Evolutionary conservation across 1,140 invertebrate species (phyloP).

Genomic region (Nilaparvata lugens): DNA sequence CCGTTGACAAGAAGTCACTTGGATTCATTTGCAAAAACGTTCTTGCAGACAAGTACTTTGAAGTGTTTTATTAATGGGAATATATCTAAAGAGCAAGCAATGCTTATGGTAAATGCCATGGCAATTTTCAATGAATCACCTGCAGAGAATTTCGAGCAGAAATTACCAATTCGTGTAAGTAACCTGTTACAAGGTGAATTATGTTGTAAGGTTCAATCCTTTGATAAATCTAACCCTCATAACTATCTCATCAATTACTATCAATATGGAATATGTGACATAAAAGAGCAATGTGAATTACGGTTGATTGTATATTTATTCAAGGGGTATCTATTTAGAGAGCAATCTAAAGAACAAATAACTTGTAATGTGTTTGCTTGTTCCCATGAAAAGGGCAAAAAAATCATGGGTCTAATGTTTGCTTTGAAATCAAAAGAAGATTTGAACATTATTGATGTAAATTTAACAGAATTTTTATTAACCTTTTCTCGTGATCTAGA

Average conservation of each 20-base stretch:
- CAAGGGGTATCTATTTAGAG: too few relatives aligned
- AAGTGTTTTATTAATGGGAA: conserved; percentile 71
- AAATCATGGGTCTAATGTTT: too few relatives aligned
- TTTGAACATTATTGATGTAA: too few relatives aligned
- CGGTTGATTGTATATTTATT: too few relatives aligned
- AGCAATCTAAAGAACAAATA: too few relatives aligned
- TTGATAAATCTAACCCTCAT: conserved; percentile 67
- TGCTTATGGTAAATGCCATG: conserved; percentile 41
- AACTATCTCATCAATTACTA: conserved; percentile 84
- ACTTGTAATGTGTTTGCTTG: too few relatives aligned
- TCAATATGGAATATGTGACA: conserved; percentile 56
- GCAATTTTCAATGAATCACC: conserved; percentile 33
- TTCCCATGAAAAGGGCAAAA: too few relatives aligned
- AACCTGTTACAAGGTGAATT: conserved; percentile 55
- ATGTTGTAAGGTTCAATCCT: conserved; percentile 53
- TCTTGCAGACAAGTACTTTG: conserved; percentile 48
- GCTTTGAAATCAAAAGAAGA: too few relatives aligned
- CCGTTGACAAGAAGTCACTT: conserved; percentile 45
- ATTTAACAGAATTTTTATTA: too few relatives aligned
- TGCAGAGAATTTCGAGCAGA: conserved; percentile 24
- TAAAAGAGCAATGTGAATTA: conserved; percentile 36
- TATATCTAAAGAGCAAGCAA: conserved; percentile 47
- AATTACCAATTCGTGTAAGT: conserved; percentile 35
- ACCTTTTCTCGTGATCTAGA: too few relatives aligned
- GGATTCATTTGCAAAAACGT: conserved; percentile 44